Evolutionary conservation across 2,797 vertebrate genomes (phyloP).

Genomic region (Halcyon chelicuti): DNA sequence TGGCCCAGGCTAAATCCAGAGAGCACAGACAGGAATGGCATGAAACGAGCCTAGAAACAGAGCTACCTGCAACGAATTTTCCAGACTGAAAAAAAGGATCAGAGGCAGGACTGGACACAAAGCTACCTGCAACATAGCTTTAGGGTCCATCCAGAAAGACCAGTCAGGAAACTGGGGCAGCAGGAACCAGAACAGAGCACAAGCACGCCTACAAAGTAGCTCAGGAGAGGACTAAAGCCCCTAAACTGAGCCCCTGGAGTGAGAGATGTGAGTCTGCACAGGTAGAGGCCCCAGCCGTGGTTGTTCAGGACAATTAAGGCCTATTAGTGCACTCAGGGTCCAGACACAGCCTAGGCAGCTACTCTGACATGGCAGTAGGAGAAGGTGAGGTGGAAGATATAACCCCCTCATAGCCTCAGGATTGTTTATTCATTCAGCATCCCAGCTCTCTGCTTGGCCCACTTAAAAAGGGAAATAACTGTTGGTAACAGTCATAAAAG

Average conservation of each 20-base stretch:
- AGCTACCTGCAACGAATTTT: neutral
- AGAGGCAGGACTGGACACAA: neutral
- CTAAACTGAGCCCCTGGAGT: neutral
- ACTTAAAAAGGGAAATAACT: neutral
- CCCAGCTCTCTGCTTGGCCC: neutral
- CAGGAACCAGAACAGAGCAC: neutral
- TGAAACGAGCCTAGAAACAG: neutral
- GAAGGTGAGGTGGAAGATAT: neutral
- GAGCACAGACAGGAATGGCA: neutral
- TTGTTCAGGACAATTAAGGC: neutral
- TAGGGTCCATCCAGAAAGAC: no score
- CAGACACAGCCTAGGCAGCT: neutral
- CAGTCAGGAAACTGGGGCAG: fast-evolving
- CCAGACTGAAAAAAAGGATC: neutral
- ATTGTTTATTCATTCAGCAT: neutral
- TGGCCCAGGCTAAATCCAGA: neutral
- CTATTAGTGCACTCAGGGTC: neutral
- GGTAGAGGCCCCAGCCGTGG: neutral
- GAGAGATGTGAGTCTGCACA: neutral
- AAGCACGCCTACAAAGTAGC: fast-evolving
- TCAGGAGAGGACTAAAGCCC: fast-evolving
- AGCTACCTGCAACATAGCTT: neutral
- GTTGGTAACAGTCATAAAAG: neutral
- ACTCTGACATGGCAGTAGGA: neutral
- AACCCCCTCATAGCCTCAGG: neutral